Conservation (phyloP, 1,140 invertebrate genomes). For the Campoletis sonorensis region DNA sequence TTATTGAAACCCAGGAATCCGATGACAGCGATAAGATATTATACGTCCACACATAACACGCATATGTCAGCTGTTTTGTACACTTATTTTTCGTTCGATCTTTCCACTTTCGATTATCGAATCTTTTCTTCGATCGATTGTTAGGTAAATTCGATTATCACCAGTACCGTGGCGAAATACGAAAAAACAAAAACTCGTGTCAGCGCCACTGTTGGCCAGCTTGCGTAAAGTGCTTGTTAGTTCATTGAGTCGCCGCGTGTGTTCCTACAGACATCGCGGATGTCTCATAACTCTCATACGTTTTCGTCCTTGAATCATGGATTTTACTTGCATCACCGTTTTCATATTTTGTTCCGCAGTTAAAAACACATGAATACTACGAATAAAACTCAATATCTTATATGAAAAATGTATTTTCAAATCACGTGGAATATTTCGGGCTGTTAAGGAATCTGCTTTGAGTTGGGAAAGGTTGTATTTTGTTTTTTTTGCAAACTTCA, state of each 20-base stretch:
- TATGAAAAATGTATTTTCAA: too few species aligned
- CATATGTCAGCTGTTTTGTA: conserved; percentile 1
- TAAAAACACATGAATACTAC: too few species aligned
- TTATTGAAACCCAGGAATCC: not conserved
- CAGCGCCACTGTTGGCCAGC: not conserved
- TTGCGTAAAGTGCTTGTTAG: not conserved
- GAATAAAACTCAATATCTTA: too few species aligned
- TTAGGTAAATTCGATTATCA: not conserved
- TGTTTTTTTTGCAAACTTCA: too few species aligned
- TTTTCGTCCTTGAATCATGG: not conserved
- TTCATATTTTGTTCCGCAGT: not conserved
- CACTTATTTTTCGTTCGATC: not conserved
- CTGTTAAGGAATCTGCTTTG: too few species aligned
- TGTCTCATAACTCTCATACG: not conserved
- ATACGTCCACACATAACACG: not conserved
- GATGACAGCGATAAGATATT: conserved; percentile 23
- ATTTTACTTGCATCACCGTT: not conserved
- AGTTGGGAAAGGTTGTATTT: too few species aligned
- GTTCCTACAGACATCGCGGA: not conserved
- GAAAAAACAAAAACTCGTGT: not conserved
- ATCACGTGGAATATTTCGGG: too few species aligned
- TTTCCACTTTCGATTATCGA: not conserved
- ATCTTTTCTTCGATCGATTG: not conserved
- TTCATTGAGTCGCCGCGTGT: not conserved
- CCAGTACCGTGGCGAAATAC: not conserved